Conservation (phyloP, 2,797 vertebrate species). For the Takifugu rubripes region DNA sequence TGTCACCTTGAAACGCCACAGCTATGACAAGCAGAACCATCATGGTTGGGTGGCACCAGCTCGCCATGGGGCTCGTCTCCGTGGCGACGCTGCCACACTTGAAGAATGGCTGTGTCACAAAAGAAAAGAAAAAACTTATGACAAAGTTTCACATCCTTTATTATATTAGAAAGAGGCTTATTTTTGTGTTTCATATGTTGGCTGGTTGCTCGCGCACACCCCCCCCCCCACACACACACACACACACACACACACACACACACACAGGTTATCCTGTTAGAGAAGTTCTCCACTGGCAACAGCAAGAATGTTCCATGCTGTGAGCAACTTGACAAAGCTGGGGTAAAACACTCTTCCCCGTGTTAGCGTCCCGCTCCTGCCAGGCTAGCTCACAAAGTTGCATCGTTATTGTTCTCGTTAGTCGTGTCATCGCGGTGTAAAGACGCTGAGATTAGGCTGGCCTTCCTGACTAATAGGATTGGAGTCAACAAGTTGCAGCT, state of each 20-base stretch:
- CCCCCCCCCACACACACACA: background rate
- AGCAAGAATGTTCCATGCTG: conserved; percentile 76
- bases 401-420: no score
- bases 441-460: conserved; percentile 55
- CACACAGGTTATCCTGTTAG: conserved; percentile 71
- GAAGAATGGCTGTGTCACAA: conserved; percentile 68
- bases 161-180: no score
- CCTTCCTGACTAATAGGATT: conserved; percentile 73
- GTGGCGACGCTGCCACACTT: conserved; percentile 58
- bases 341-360: conserved; percentile 3
- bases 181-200: no score
- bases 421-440: no score
- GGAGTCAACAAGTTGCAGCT: conserved; percentile 67
- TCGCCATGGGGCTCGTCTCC: conserved; percentile 68
- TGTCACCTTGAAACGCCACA: conserved; percentile 64
- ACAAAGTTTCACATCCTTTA: background rate
- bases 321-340: no score
- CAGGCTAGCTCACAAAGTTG: no score
- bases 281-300: conserved; percentile 78
- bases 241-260: conserved; percentile 10
- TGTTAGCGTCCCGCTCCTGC: conserved; percentile 45
- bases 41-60: conserved; percentile 71
- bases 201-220: no score
- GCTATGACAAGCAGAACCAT: conserved; percentile 67
- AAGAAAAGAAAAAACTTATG: conserved; percentile 43